A percentile compares a stretch with the other conserved stretches of the same genome.
These are phyloP conservation scores for Anarsia innoxiella DNA, from an alignment of 2,888 invertebrate genomes.

Conservation along the genomic window DNA sequence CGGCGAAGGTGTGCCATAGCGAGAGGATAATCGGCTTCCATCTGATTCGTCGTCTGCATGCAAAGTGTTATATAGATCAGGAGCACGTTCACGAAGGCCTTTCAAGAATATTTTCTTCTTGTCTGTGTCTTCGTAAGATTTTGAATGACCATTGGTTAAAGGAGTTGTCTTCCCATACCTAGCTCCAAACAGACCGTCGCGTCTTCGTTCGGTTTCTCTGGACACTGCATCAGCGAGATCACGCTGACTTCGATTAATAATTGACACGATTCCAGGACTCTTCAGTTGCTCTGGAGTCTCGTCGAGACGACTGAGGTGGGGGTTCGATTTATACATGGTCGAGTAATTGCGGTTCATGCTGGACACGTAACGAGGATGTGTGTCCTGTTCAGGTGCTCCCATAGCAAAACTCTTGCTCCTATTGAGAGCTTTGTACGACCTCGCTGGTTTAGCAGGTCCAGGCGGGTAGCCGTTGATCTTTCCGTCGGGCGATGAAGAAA, in stretches of 20 bases:
- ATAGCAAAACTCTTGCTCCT: constrained; percentile 92
- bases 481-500: constrained; percentile 45
- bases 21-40: constrained; percentile 59
- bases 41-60: constrained; percentile 78
- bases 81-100: constrained; percentile 81
- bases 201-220: constrained; percentile 66
- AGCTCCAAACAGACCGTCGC: constrained; percentile 71
- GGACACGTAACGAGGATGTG: constrained; percentile 63
- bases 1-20: constrained; percentile 64
- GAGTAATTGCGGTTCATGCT: constrained; percentile 68
- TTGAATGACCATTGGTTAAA: constrained; percentile 61
- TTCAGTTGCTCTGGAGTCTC: constrained; percentile 84
- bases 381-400: constrained; percentile 76
- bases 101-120: constrained; percentile 81
- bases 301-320: constrained; percentile 82
- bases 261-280: constrained; percentile 90
- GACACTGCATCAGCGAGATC: constrained; percentile 81
- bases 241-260: constrained; percentile 87
- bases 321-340: constrained; percentile 84
- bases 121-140: constrained; percentile 68
- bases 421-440: constrained; percentile 84
- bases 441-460: constrained; percentile 85
- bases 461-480: constrained; percentile 66
- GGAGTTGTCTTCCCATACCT: constrained; percentile 75
- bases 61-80: constrained; percentile 81